Conservation (phyloP, 2,888 invertebrate species). For the Parochlus steinenii region DNA sequence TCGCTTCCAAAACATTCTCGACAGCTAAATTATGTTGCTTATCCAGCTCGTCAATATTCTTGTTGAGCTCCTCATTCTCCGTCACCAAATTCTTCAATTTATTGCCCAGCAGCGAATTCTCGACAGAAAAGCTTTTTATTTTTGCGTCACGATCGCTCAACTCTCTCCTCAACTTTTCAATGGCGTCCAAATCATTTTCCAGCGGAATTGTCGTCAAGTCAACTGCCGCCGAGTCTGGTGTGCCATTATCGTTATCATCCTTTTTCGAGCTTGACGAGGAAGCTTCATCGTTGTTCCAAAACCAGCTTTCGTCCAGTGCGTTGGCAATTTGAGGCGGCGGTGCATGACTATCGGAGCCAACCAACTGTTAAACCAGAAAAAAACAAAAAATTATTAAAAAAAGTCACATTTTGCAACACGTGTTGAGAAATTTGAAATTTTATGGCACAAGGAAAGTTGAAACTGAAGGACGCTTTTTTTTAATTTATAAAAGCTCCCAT, state of each 20-base stretch:
- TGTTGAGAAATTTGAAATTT: conserved; percentile 3
- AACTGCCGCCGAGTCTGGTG: conserved; percentile 19
- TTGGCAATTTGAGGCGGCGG: too few relatives aligned
- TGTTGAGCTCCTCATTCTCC: conserved; percentile 33
- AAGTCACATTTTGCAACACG: background rate
- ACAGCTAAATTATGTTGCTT: conserved; percentile 54
- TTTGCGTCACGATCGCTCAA: conserved; percentile 27
- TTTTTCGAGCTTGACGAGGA: conserved; percentile 18
- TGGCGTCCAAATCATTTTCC: conserved; percentile 19
- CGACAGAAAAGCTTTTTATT: conserved; percentile 27
- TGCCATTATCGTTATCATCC: conserved; percentile 19
- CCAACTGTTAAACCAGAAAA: conserved; percentile 4
- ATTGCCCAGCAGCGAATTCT: conserved; percentile 32
- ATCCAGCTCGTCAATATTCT: conserved; percentile 52
- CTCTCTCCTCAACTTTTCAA: conserved; percentile 33
- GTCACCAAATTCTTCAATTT: conserved; percentile 31
- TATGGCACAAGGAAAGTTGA: too few relatives aligned
- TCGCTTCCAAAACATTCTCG: conserved; percentile 37
- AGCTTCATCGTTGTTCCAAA: conserved; percentile 27
- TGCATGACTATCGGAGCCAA: too few relatives aligned
- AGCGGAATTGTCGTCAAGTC: conserved; percentile 21
- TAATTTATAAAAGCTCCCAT: too few relatives aligned
- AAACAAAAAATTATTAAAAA: conserved; percentile 3
- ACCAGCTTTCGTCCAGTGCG: conserved; percentile 27
- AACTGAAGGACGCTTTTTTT: too few relatives aligned